Base-by-base conservation (phyloP, 2,797 vertebrate species). In the Channa striata region DNA sequence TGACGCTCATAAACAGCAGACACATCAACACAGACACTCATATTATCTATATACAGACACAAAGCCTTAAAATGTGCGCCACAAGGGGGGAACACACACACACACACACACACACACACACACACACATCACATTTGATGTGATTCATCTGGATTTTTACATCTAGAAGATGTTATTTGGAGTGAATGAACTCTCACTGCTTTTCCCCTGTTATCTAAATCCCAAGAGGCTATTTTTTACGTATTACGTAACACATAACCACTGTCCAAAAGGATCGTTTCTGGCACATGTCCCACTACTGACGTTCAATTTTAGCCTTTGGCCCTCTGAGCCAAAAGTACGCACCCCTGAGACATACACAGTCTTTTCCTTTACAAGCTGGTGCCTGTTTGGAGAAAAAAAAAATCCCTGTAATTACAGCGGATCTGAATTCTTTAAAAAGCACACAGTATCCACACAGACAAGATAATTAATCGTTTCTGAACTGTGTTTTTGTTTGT, bases 251-350 rank as follows among this genome's bases (percentile, higher is more conserved):
- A 85, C 84, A 50, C 78, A 61, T 78, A 87, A 84, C 70, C 56
- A 17, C 30, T 23, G 44, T 83, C 78, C 59, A 63, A 80, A 52
- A 60, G 73, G 53, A 68, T 47, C 62, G 60, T 78, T 60, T 67
- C 82, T 89, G 90, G 89, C 78, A 54, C 63, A 66, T 17, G 23
- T 78, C 84, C 81, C 85, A 83, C 83, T 72, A 81, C 83, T 72
- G 83, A 80, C 82, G 87, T 80, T 85, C 78, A 80, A 58, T 83
- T 89, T 86, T 90, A 87, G 87, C 83, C 72, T 74, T 70, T 68
- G 64, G 73, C 47, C 59, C 47, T 19, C 39, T 6, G 19, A 64
- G 76, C 74, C 80, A 72, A 59, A 86, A 74, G 57, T 74, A 67
- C 23, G 40, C 57, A 67, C 64, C 72, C 60, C 68, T 50, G 48